Conservation (phyloP, 37 sponge, comb jelly and placozoan genomes). For the Petrosia ficiformis region DNA sequence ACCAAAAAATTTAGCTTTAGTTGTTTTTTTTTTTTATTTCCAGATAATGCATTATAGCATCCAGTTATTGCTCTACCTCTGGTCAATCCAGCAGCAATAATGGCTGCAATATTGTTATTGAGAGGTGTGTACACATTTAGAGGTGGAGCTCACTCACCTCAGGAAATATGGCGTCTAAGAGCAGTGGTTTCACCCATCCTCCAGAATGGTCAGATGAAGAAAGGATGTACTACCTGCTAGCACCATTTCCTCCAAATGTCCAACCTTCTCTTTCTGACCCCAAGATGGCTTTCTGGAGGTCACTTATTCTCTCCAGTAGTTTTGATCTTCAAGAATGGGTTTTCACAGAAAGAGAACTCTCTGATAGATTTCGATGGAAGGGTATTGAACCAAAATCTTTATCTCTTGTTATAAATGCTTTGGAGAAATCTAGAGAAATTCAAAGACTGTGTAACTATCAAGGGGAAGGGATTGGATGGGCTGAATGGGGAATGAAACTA, state of each 20-base stretch:
- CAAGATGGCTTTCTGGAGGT: constrained; percentile 56
- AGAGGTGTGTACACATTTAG: too few species aligned
- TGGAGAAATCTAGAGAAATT: too few species aligned
- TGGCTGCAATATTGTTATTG: too few species aligned
- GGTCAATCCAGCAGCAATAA: too few species aligned
- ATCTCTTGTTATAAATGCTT: too few species aligned
- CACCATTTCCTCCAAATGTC: constrained; percentile 46
- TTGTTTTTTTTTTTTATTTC: too few species aligned
- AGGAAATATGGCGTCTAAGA: background rate
- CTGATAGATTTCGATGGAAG: too few species aligned
- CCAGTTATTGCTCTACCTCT: too few species aligned
- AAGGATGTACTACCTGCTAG: constrained; percentile 52
- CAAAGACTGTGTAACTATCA: constrained; percentile 1
- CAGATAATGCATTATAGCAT: too few species aligned
- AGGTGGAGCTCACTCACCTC: too few species aligned
- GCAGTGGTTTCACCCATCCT: constrained; percentile 32
- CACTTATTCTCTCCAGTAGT: constrained; percentile 34
- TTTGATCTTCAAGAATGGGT: constrained; percentile 15
- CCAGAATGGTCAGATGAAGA: constrained; percentile 62
- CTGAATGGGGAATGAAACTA: constrained; percentile 32
- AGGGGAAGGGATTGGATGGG: constrained; percentile 26
- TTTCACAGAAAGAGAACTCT: constrained; percentile 35
- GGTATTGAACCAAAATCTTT: too few species aligned
- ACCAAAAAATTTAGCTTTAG: too few species aligned
- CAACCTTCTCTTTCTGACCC: constrained; percentile 3